Base-by-base conservation (phyloP, 2,888 invertebrate genomes). In the Stratiomys singularior region DNA sequence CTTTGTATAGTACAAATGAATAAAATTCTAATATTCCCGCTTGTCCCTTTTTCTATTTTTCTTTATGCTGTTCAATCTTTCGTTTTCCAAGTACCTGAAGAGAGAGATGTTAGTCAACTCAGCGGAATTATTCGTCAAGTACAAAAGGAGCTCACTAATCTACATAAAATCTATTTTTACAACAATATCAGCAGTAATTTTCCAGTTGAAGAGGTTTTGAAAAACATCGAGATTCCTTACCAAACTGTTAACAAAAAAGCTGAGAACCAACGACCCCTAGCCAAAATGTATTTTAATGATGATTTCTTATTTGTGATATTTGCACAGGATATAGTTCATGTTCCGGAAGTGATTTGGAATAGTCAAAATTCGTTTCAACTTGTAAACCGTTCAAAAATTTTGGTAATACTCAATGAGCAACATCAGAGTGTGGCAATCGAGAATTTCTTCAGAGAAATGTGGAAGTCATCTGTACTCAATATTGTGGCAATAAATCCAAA, bases 291-390 rank as follows among this genome's bases (percentile, higher is more conserved):
- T 27, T 74, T 74, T n/a, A 27, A 63, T 5, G 76, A 76, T 18
- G 44, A 64, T 46, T 64, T 47, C 7, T 5, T 76, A n/a, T 63
- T 63, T 11, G 47, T 76, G 25, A n/a, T 76, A 21, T 46, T 44
- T 25, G n/a, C 64, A 1, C 64, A 76, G 9, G 28, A 1, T 25
- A 13, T 28, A 7, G 18, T 15, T 9, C 1, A 27, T 46, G 18
- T 64, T 23, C n/a, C 13, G 25, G 9, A 27, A 18, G 23, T 64
- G n/a, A 64, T 76, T 47, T 11, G 13, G 13, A 15, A 27, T 18
- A 37, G 15, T 47, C 30, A 63, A 9, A 18, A 1, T 4, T 46
- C 46, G 7, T 9, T 9, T 11, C 15, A 27, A 9, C 5, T 76
- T 15, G 47, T 47, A n/a, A 64, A 25, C 18, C 63, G 64, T 1